Base-by-base conservation (phyloP, 1,140 invertebrate species). In the Coenobita brevimanus region DNA sequence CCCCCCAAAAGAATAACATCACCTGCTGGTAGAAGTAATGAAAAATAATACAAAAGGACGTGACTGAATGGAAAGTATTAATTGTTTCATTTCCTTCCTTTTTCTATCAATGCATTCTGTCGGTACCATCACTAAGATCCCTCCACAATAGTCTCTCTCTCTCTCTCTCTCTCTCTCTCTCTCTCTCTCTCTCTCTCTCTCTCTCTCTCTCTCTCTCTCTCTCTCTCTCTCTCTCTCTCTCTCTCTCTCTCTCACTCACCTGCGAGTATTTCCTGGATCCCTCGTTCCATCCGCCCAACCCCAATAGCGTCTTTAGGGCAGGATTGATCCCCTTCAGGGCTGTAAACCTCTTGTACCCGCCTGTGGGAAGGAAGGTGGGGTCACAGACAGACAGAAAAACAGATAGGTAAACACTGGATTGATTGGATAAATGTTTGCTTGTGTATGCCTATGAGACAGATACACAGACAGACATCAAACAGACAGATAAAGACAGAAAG, bases 281-380 rank as follows among this genome's bases (percentile, higher is more conserved):
- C 88, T 92, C 92, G 64, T 93, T 93, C 93, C 93, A 94, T 4
- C 93, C 93, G 13, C 93, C 93, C 3, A 94, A 93, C 10, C 92
- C 93, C 3, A 94, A 89, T 1, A 93, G 82, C 3, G 96, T 94
- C 92, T 97, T 97, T 13, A 97, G 92, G 27, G 94, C 92, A 0
- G 97, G 96, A 92, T 96, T 94, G 27, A 94, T 95, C 17, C 94
- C 92, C 43, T 95, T 95, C 1, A 98, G 92, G 6, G 93, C 93
- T 0, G 96, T 97, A 91, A 98, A 98, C 90, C 97, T 96, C n/a
- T 93, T 93, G 93, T 97, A 98, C 4, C 71, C 88, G 91, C 94
- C 85, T 87, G 71, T 15, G 21, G 80, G 54, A 24, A 50, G 15
- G 43, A 62, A 57, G 89, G 75, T 41, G 54, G 91, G 76, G 89